Evolutionary conservation across 1,140 invertebrate species (phyloP).

Genomic region (Heliconius himera): DNA sequence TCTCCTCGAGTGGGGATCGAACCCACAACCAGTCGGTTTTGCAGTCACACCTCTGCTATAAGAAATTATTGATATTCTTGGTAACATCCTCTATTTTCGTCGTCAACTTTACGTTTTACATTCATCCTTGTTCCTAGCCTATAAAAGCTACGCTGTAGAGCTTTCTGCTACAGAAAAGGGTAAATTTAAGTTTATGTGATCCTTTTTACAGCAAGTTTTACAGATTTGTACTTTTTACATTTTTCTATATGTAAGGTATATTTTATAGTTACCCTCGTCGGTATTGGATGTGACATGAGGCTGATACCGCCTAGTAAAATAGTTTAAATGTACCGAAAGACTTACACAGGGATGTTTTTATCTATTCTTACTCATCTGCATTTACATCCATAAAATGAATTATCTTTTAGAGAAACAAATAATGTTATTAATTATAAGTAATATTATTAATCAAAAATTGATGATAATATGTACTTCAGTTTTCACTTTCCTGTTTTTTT

Average conservation of each 20-base stretch:
- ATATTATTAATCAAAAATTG: too few species aligned
- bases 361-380: too few species aligned
- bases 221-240: not conserved
- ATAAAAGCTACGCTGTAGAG: not conserved
- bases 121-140: not conserved
- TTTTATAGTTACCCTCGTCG: not conserved
- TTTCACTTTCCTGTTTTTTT: too few species aligned
- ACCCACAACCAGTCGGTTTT: too few species aligned
- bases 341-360: too few species aligned
- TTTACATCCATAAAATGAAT: too few species aligned
- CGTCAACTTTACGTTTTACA: not conserved
- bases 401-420: too few species aligned
- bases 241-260: not conserved
- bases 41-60: too few species aligned
- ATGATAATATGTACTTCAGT: too few species aligned
- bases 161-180: not conserved
- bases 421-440: too few species aligned
- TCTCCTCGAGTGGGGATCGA: too few species aligned
- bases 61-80: not conserved
- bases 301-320: not conserved
- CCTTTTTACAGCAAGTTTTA: not conserved
- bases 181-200: not conserved
- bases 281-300: not conserved
- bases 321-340: not conserved
- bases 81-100: not conserved